phyloP scores from a whole-genome alignment of 1,140 invertebrate genomes.

The Theocolax elegans region DNA sequence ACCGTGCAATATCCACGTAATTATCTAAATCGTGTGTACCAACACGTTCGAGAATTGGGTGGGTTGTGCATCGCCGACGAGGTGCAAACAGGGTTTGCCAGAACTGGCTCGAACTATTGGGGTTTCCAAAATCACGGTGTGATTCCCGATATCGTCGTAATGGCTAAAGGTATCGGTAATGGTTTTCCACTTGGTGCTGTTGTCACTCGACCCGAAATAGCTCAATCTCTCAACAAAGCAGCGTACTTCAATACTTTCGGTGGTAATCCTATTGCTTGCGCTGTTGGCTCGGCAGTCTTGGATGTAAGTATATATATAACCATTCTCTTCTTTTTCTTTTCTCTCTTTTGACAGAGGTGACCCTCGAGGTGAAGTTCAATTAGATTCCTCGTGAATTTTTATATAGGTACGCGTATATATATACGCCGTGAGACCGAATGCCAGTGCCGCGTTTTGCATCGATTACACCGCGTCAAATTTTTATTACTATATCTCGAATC shows the following conservation, averaged over 20 bases:
- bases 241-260: conserved; percentile 96
- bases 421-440: too few relatives aligned
- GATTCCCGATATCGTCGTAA: conserved; percentile 90
- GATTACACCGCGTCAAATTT: too few relatives aligned
- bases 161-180: conserved; percentile 92
- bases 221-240: conserved; percentile 78
- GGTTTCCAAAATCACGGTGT: conserved; percentile 91
- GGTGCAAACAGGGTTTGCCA: conserved; percentile 95
- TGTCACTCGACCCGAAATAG: conserved; percentile 89
- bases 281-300: conserved; percentile 88
- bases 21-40: conserved; percentile 85
- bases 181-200: conserved; percentile 95
- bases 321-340: conserved; percentile 35
- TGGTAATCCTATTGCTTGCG: conserved; percentile 91
- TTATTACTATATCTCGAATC: too few relatives aligned
- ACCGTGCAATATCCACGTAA: conserved; percentile 91
- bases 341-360: conserved; percentile 14
- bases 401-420: too few relatives aligned
- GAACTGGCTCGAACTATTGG: conserved; percentile 95
- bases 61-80: conserved; percentile 94
- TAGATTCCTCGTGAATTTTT: conserved; percentile 26
- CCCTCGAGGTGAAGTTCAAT: too few relatives aligned
- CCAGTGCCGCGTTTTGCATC: too few relatives aligned
- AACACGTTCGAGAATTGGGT: conserved; percentile 82
- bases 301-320: conserved; percentile 72